Conservation (phyloP, 2,888 invertebrate species). For the Pinctada fucata region DNA sequence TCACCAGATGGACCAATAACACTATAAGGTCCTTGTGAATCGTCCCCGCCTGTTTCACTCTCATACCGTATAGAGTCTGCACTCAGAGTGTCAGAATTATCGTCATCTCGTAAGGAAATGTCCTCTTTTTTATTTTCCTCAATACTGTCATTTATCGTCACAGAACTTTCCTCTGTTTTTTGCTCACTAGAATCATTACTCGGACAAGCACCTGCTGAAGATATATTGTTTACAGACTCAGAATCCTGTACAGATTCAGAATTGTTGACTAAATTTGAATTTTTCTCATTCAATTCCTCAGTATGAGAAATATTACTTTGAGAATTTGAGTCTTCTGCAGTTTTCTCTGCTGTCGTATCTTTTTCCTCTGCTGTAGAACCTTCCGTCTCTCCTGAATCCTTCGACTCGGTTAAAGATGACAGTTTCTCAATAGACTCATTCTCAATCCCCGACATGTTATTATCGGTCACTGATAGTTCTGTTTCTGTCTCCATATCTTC, state of each 20-base stretch:
- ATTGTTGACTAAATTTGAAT: background rate
- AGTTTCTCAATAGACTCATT: background rate
- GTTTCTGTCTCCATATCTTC: background rate
- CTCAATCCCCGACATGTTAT: background rate
- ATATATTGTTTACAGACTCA: background rate
- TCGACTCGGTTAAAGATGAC: background rate
- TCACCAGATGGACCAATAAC: background rate
- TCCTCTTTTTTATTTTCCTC: background rate
- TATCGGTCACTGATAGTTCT: background rate
- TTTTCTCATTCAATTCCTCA: background rate
- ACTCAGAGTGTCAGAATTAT: slow-evolving; percentile 5
- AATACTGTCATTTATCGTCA: background rate
- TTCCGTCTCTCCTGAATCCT: background rate
- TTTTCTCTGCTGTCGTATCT: background rate
- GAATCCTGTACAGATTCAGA: background rate
- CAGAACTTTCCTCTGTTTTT: background rate
- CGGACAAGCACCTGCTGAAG: background rate
- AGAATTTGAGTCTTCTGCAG: background rate
- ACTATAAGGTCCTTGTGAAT: background rate
- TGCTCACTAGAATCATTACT: background rate
- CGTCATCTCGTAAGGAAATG: background rate
- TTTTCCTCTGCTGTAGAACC: background rate
- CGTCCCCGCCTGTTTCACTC: background rate
- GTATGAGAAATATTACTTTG: background rate
- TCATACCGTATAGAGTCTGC: background rate